Conservation (phyloP, 2,797 vertebrate genomes). For the Melopsittacus undulatus region DNA sequence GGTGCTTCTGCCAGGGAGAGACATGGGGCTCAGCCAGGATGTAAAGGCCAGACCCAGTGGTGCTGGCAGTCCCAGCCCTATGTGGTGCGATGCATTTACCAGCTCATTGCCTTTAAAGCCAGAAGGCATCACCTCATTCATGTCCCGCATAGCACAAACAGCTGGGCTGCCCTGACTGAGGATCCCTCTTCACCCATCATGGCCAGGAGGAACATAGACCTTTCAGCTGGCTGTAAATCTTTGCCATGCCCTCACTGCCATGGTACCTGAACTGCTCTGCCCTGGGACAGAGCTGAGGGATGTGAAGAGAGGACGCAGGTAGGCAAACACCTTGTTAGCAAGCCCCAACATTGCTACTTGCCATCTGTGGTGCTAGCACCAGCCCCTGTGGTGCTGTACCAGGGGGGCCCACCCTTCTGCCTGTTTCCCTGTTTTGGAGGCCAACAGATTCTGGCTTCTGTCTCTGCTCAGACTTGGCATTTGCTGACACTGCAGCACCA, state of each 20-base stretch:
- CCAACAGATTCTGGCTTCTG: not conserved
- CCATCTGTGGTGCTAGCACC: not conserved
- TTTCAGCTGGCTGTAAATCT: not conserved
- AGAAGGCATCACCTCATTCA: not conserved
- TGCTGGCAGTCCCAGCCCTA: not conserved
- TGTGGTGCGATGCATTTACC: accelerated
- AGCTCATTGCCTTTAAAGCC: not conserved
- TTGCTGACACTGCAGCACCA: not conserved
- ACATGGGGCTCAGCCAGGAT: not conserved
- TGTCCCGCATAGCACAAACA: accelerated
- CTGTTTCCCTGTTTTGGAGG: accelerated
- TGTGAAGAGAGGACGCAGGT: accelerated
- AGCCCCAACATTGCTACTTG: not conserved
- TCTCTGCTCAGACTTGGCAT: not conserved
- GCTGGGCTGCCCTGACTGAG: not conserved
- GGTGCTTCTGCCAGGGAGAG: slow-evolving; percentile 81
- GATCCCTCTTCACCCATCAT: not conserved
- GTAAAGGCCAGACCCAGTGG: not conserved
- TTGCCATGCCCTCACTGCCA: accelerated
- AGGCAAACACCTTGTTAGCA: not conserved
- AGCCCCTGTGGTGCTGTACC: not conserved
- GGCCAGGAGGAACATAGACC: not conserved
- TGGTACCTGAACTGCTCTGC: not conserved
- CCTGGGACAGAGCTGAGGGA: accelerated
- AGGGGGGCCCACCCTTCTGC: not conserved